Conservation (phyloP, 2,797 vertebrate species). For the Graptemys geographica region DNA sequence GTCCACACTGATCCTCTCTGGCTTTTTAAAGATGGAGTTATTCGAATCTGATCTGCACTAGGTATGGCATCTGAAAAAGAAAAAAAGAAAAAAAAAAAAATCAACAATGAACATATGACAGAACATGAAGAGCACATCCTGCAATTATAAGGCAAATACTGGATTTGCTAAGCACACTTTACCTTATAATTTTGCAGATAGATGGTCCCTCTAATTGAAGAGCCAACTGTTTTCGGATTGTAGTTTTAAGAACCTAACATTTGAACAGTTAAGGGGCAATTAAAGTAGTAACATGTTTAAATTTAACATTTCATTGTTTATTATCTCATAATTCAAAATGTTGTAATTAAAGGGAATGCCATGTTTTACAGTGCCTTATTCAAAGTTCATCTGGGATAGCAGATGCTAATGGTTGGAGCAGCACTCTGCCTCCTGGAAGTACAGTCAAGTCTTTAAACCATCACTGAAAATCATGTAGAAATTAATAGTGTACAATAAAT, state of each 20-base stretch:
- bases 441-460: neutral
- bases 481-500: neutral
- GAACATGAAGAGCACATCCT: neutral
- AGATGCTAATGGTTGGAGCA: neutral
- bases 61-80: constrained; percentile 92
- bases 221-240: neutral
- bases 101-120: neutral
- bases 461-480: neutral
- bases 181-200: neutral
- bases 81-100: neutral
- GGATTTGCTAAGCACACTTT: neutral
- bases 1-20: constrained; percentile 96
- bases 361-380: neutral
- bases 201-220: neutral
- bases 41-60: constrained; percentile 94
- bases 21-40: constrained; percentile 95
- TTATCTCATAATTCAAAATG: neutral
- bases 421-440: neutral
- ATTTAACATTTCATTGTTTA: accelerated
- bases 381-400: too few relatives aligned
- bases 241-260: neutral
- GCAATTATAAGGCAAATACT: neutral
- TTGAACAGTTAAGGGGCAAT: neutral
- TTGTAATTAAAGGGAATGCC: neutral
- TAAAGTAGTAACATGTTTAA: neutral